These are phyloP conservation scores for Tetragonisca angustula DNA, from an alignment of 2,888 invertebrate genomes.

Conservation along the genomic window DNA sequence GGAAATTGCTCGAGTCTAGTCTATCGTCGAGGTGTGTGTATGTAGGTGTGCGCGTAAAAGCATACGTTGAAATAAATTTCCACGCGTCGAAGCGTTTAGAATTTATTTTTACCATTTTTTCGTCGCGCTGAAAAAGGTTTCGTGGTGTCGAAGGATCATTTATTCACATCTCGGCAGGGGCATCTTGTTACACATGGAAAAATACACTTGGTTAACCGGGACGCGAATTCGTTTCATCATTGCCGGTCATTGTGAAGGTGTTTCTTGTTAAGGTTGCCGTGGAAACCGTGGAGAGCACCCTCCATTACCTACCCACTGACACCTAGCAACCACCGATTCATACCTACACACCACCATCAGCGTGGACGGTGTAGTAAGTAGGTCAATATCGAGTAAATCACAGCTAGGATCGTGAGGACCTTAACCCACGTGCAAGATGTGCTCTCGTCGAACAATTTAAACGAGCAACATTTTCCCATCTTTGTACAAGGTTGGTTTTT, in stretches of 20 bases:
- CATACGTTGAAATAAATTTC: constrained; percentile 19
- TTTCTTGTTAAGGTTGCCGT: constrained; percentile 82
- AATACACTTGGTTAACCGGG: constrained; percentile 35
- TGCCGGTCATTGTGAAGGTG: constrained; percentile 78
- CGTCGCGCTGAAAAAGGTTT: too few relatives aligned
- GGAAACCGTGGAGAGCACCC: constrained; percentile 80
- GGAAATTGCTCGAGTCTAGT: constrained; percentile 59
- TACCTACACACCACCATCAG: constrained; percentile 55
- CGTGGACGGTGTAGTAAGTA: constrained; percentile 73
- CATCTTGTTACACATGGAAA: neutral
- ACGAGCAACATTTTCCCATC: constrained; percentile 14
- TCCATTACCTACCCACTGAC: constrained; percentile 71
- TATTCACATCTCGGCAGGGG: neutral
- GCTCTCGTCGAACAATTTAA: constrained; percentile 56
- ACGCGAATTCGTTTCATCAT: constrained; percentile 56
- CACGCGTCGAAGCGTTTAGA: neutral
- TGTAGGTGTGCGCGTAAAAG: neutral
- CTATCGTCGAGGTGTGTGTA: neutral
- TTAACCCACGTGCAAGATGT: constrained; percentile 60
- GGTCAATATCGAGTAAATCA: constrained; percentile 83
- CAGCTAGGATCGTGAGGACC: constrained; percentile 70
- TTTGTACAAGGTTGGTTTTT: neutral
- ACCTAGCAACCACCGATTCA: constrained; percentile 63
- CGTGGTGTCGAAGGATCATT: neutral
- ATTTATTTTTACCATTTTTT: neutral